Evolutionary conservation across 2,888 invertebrate genomes (phyloP), one percentile per base, ranked within the genome.

Genomic region (Tanypteryx hageni): DNA sequence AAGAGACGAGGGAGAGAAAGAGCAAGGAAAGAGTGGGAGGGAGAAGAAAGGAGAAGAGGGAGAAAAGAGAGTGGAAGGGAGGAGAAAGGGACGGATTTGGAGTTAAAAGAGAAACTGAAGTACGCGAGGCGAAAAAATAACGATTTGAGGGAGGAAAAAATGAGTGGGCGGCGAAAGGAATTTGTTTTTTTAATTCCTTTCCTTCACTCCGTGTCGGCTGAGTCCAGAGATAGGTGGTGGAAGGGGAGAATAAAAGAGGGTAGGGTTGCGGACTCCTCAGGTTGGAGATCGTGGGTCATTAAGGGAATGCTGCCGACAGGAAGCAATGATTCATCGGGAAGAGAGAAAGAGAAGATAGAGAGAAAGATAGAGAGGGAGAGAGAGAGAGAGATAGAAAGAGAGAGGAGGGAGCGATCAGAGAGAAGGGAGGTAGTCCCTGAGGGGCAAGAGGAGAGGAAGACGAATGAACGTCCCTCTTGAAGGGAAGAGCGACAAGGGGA

Each of bases 391-490:
- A 44, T 1, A 27, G 13, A 14, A 11, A 18, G 13, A 31, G 44
- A 82, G 82, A 18, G 64, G 3, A 14, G n/a, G n/a, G n/a, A n/a
- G n/a, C n/a, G n/a, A n/a, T n/a, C n/a, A n/a, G n/a, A 64, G 16
- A 14, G 16, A 5, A 4, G n/a, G 16, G 76, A 18, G 16, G 27
- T 10, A 57, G 83, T 14, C 18, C 56, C 56, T 44, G 83, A 44
- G 27, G n/a, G 57, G 64, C 14, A 61, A 4, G 64, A 7, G 83
- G 18, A 11, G 83, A 16, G 31, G 56, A 83, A 83, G 83, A 83
- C 83, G 83, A 83, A 83, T 83, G 83, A 57, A n/a, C 57, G 57
- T 83, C 83, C 83, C 57, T 13, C n/a, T 18, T 83, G 44, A 83
- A 83, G 57, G 83, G 57, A 83, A 57, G 57, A 14, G 83, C n/a